Percentiles rank a stretch among this genome's conserved stretches.
phyloP scores from a whole-genome alignment of 64 coral and sea anemone species.

The Exaiptasia diaphana region DNA sequence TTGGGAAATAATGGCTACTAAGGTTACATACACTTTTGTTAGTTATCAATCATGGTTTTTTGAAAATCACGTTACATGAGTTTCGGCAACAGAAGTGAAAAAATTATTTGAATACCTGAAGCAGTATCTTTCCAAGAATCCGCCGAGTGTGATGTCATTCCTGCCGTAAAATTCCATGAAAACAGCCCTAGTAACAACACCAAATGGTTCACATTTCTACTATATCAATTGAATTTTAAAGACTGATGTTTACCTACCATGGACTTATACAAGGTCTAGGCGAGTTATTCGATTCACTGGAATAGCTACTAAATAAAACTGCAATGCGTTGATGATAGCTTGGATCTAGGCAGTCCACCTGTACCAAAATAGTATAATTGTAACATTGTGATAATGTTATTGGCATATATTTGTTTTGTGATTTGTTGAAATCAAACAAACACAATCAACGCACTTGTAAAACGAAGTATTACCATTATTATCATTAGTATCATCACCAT shows the following conservation, averaged over 20 bases:
- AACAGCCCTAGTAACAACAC: slow-evolving; percentile 70
- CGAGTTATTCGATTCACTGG: slow-evolving; percentile 84
- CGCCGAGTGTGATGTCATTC: slow-evolving; percentile 95
- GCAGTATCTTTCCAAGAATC: slow-evolving; percentile 97
- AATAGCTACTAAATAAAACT: slow-evolving; percentile 89
- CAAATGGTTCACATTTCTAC: neutral
- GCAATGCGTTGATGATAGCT: slow-evolving; percentile 88
- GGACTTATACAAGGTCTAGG: slow-evolving; percentile 86
- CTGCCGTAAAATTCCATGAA: slow-evolving; percentile 99
- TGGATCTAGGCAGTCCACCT: slow-evolving; percentile 83
- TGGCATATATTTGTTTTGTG: neutral
- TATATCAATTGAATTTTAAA: neutral
- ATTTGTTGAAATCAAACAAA: too few species aligned
- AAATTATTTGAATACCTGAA: slow-evolving; percentile 70
- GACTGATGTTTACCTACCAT: too few species aligned
- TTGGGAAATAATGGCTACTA: too few species aligned
- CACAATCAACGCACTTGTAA: too few species aligned
- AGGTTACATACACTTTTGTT: too few species aligned
- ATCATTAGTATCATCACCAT: too few species aligned
- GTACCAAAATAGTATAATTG: neutral
- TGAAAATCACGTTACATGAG: too few species aligned
- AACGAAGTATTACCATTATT: too few species aligned
- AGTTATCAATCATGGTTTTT: too few species aligned
- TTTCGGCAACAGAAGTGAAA: too few species aligned
- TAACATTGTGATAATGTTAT: neutral